Evolutionary conservation across 2,888 invertebrate genomes (phyloP).

Genomic region (Lamellibrachia satsuma): DNA sequence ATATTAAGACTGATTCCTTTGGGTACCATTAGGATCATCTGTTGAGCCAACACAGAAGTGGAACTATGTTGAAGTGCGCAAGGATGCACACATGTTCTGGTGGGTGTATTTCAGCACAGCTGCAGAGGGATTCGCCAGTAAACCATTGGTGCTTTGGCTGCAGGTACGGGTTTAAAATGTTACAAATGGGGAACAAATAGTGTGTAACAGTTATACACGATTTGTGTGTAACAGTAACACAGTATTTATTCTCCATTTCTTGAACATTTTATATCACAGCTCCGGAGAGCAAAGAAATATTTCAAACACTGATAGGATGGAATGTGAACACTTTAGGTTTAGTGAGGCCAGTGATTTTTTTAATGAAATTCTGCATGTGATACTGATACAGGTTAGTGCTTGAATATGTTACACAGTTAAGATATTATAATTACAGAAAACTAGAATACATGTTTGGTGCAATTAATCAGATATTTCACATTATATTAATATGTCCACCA

Average conservation of each 20-base stretch:
- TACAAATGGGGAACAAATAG: not conserved
- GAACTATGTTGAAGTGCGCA: conserved; percentile 78
- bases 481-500: too few species aligned
- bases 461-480: too few species aligned
- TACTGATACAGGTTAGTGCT: not conserved
- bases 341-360: not conserved
- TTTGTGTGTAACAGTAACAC: too few species aligned
- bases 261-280: not conserved
- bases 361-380: not conserved
- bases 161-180: conserved; percentile 55
- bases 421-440: not conserved
- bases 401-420: not conserved
- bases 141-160: conserved; percentile 86
- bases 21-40: not conserved
- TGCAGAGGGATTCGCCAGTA: conserved; percentile 71
- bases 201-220: not conserved
- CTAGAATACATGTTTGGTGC: not conserved
- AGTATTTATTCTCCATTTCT: not conserved
- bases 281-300: not conserved
- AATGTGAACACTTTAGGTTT: not conserved
- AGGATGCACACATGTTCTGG: conserved; percentile 84
- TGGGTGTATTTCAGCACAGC: conserved; percentile 84
- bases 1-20: not conserved
- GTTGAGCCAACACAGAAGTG: conserved; percentile 70
- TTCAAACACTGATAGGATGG: not conserved